Conservation (phyloP, 1,140 invertebrate species). For the Cyrtorhinus lividipennis region DNA sequence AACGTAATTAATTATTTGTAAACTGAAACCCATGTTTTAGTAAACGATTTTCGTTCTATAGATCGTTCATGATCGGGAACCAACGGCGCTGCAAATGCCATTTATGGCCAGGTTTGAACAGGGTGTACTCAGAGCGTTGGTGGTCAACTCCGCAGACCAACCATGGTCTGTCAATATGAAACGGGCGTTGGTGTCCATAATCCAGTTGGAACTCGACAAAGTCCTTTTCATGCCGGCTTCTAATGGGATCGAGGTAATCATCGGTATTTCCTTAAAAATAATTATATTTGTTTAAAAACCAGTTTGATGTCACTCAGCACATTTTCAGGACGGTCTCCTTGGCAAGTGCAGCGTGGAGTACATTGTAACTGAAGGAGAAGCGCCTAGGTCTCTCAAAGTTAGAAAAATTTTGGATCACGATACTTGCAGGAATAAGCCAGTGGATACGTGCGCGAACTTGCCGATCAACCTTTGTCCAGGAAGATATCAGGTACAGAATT, state of each 20-base stretch:
- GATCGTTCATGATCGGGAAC: too few species aligned
- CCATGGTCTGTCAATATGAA: slow-evolving; percentile 26
- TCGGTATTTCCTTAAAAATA: neutral
- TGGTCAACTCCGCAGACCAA: slow-evolving; percentile 15
- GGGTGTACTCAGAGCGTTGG: slow-evolving; percentile 16
- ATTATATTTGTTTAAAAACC: neutral
- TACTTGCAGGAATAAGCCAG: slow-evolving; percentile 22
- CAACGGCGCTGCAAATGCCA: neutral
- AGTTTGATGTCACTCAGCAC: neutral
- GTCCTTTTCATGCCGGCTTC: slow-evolving; percentile 1
- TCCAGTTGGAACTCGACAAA: slow-evolving; percentile 23
- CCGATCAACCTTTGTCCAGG: slow-evolving; percentile 23
- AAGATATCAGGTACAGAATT: slow-evolving; percentile 25
- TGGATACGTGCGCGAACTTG: slow-evolving; percentile 22
- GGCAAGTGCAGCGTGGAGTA: slow-evolving; percentile 25
- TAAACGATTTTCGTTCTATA: too few species aligned
- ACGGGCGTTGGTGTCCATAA: slow-evolving; percentile 22
- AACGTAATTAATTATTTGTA: too few species aligned
- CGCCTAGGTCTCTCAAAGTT: slow-evolving; percentile 16
- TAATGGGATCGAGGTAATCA: slow-evolving; percentile 10
- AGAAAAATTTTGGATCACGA: slow-evolving; percentile 26
- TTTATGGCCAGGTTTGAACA: neutral
- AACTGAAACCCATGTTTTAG: too few species aligned
- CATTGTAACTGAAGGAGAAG: slow-evolving; percentile 11
- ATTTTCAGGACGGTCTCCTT: slow-evolving; percentile 21